Percentiles rank a stretch among this genome's conserved stretches.
These are phyloP conservation scores for Crypturellus tataupa DNA, from an alignment of 2,797 vertebrate genomes.

Conservation along the genomic window DNA sequence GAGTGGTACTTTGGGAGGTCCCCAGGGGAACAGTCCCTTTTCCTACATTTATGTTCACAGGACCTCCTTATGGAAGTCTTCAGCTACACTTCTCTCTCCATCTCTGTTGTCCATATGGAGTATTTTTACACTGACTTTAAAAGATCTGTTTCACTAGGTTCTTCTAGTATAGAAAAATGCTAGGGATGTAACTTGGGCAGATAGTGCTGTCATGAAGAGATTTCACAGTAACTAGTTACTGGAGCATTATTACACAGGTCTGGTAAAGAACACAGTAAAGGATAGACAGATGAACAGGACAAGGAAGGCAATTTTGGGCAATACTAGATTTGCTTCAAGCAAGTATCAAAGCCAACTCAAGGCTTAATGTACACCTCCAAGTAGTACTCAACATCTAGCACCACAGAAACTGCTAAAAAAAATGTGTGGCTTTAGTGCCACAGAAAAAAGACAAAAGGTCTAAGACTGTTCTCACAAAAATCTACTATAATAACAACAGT, in stretches of 20 bases:
- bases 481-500: background rate
- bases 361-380: background rate
- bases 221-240: background rate
- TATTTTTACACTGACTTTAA: background rate
- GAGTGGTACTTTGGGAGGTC: background rate
- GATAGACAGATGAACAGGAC: background rate
- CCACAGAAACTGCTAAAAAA: background rate
- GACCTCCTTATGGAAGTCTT: background rate
- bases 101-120: fast-evolving
- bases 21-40: background rate
- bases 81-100: background rate
- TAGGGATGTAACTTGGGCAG: background rate
- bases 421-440: background rate
- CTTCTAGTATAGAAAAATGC: background rate
- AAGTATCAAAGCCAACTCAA: background rate
- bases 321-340: background rate
- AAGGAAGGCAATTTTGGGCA: background rate
- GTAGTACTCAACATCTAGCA: background rate
- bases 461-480: background rate
- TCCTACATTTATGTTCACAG: background rate
- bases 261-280: background rate
- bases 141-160: background rate
- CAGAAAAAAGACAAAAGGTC: background rate
- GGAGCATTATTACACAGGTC: background rate
- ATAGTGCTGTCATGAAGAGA: background rate